Conservation (phyloP, 2,888 invertebrate genomes). For the Drosophila flavopinicola region DNA sequence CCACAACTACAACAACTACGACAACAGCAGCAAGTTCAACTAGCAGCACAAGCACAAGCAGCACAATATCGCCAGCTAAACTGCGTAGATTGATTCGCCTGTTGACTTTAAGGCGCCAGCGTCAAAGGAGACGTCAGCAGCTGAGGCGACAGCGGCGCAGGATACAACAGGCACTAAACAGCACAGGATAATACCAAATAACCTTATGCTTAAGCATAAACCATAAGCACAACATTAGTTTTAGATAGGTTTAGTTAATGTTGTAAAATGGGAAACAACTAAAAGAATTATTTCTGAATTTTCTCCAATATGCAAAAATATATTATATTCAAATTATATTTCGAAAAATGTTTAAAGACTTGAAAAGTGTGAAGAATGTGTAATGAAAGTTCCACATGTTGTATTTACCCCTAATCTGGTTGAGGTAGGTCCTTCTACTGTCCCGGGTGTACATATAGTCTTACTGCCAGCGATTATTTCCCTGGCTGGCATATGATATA, state of each 20-base stretch:
- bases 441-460: slow-evolving; percentile 39
- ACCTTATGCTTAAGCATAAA: no score
- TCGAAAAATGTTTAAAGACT: no score
- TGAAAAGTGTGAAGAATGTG: no score
- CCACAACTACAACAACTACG: neutral
- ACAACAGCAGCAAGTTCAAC: neutral
- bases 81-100: neutral
- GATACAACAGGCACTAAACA: neutral
- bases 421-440: slow-evolving; percentile 28
- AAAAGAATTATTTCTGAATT: no score
- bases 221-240: no score
- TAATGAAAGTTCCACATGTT: no score
- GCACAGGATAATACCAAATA: no score
- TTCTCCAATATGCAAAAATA: no score
- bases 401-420: no score
- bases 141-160: neutral
- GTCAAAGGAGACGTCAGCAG: neutral
- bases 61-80: neutral
- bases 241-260: no score
- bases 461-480: slow-evolving; percentile 42
- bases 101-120: neutral
- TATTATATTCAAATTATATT: no score
- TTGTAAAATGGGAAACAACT: no score
- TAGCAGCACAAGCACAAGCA: neutral
- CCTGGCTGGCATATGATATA: slow-evolving; percentile 45